Evolutionary conservation across 2,113 vertebrate species (phyloP).

Genomic region (Xiphophorus maculatus): DNA sequence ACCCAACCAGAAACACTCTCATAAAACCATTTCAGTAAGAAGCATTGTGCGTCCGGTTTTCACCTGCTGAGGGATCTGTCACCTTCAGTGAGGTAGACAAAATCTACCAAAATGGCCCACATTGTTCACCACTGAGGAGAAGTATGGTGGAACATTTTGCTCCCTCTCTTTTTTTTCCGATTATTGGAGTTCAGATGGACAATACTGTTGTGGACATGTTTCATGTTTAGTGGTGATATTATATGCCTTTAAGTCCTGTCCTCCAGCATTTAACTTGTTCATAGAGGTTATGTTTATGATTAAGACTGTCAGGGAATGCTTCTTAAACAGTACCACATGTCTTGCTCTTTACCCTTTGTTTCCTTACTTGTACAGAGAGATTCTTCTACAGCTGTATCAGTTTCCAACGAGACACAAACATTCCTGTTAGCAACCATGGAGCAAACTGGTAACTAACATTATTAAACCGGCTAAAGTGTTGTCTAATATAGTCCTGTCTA

Average conservation of each 20-base stretch:
- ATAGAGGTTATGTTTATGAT: conserved; percentile 8
- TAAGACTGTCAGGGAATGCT: not conserved
- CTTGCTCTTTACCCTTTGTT: not conserved
- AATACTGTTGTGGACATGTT: not conserved
- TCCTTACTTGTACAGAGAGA: not conserved
- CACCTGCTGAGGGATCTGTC: conserved; percentile 19
- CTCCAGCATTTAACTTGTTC: not conserved
- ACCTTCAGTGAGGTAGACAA: not conserved
- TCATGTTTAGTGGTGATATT: not conserved
- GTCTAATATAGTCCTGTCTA: no score
- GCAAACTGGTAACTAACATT: not conserved
- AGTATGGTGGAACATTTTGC: not conserved
- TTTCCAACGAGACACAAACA: not conserved
- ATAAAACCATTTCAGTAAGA: conserved; percentile 44
- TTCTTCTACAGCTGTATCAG: not conserved
- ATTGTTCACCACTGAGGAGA: not conserved
- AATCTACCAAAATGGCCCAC: not conserved
- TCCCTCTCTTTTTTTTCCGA: not conserved
- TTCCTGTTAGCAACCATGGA: not conserved
- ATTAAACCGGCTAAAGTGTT: no score
- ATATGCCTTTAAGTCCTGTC: not conserved
- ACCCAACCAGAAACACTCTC: conserved; percentile 47
- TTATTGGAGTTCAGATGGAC: not conserved
- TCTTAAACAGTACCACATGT: conserved; percentile 1
- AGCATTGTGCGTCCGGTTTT: conserved; percentile 26